Conservation (phyloP, 1,140 invertebrate genomes). For the Thalassaphorura encarpata region DNA sequence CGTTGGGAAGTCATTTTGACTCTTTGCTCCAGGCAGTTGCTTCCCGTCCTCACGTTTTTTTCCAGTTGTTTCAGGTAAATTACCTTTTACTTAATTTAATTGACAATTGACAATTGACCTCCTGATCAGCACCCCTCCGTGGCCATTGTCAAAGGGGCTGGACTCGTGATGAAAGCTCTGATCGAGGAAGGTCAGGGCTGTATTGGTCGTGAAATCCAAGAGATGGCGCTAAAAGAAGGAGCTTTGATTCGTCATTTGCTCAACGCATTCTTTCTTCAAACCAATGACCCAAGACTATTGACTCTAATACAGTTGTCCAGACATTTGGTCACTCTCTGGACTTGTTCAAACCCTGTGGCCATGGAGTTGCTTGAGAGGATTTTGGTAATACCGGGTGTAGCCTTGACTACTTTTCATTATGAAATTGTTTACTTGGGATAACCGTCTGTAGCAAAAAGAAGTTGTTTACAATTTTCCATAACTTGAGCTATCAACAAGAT, state of each 20-base stretch:
- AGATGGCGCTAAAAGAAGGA: slow-evolving; percentile 91
- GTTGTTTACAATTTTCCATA: background rate
- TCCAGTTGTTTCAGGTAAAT: slow-evolving; percentile 80
- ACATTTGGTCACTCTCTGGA: slow-evolving; percentile 95
- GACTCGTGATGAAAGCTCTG: slow-evolving; percentile 90
- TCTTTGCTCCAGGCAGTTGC: slow-evolving; percentile 78
- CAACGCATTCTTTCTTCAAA: slow-evolving; percentile 76
- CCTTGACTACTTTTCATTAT: too few relatives aligned
- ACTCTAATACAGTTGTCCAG: slow-evolving; percentile 85
- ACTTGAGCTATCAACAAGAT: too few relatives aligned
- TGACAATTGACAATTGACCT: slow-evolving; percentile 1
- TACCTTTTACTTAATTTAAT: background rate
- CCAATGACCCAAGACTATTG: slow-evolving; percentile 61
- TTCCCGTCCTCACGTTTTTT: slow-evolving; percentile 75
- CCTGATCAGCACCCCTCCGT: slow-evolving; percentile 76
- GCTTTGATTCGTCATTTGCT: slow-evolving; percentile 87
- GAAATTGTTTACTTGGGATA: too few relatives aligned
- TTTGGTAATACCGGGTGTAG: slow-evolving; percentile 63
- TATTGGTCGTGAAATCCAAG: slow-evolving; percentile 89
- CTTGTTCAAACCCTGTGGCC: slow-evolving; percentile 85
- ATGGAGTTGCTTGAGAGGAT: slow-evolving; percentile 79
- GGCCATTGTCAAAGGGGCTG: slow-evolving; percentile 95
- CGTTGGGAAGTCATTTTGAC: slow-evolving; percentile 95
- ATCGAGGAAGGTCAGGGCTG: slow-evolving; percentile 92
- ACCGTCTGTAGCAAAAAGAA: too few relatives aligned